Evolutionary conservation across 2,888 invertebrate genomes (phyloP), one percentile per base, ranked within the genome.

Genomic region (Spodoptera exigua): DNA sequence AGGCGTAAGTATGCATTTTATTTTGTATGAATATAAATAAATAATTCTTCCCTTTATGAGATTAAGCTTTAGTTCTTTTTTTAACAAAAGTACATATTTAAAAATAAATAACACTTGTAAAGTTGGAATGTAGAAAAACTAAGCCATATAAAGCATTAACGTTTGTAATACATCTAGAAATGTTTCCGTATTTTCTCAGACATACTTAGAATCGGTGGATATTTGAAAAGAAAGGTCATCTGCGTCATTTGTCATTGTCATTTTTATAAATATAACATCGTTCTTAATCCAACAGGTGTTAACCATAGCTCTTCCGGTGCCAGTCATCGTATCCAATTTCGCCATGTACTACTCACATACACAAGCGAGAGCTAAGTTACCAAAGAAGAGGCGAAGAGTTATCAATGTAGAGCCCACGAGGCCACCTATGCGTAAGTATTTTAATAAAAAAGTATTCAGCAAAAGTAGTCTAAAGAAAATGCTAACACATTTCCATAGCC

Each of bases 291-390:
- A 61, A 65, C 81, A 94, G 94, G 94, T 94, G 83, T 95, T 99
- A 83, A 99, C 99, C 88, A 99, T 99, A 94, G 99, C 99, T 84
- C 96, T 99, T 86, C 99, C 99, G 78, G 99, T 99, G 84, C 99
- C 99, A 80, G 99, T 99, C 92, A 99, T 99, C 88, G 99, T 99
- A 78, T 99, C 98, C 93, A 99, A 99, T 95, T 99, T 99, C 94
- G 98, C 98, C 85, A 98, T 98, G 98, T 98, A 98, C 95, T 98
- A 98, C 94, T 98, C 98, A 80, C 98, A 98, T 93, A 98, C 98
- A 82, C 97, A 99, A 96, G 99, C 99, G 74, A 95, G 99, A 84
- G 99, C 99, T 67, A 99, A 99, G 94, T 96, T 99, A 92, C 99
- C 99, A 70, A 99, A 99, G 95, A 99, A 99, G 95, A 95, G 99